Evolutionary conservation across 1,140 invertebrate genomes (phyloP).

Genomic region (Bradynema listronoti): DNA sequence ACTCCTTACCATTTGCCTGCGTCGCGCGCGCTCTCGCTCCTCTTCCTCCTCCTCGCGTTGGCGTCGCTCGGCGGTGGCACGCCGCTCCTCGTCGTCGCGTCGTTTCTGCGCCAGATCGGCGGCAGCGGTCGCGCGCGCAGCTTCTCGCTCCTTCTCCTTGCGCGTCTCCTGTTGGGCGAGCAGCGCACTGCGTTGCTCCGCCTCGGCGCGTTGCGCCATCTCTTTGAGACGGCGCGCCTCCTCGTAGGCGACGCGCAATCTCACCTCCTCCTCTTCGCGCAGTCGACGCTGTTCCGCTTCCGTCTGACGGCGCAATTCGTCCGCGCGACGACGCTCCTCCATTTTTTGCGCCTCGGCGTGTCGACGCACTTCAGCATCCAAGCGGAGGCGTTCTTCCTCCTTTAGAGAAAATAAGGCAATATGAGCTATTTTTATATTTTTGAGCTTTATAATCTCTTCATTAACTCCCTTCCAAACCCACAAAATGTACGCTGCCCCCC

Average conservation of each 20-base stretch:
- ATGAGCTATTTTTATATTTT: neutral
- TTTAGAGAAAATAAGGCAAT: neutral
- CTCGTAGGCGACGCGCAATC: constrained; percentile 13
- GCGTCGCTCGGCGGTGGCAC: constrained; percentile 12
- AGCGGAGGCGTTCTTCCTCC: constrained; percentile 26
- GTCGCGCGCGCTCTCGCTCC: neutral
- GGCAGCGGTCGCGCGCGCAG: neutral
- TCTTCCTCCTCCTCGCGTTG: constrained; percentile 21
- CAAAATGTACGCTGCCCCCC: too few relatives aligned
- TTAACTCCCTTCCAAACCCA: too few relatives aligned
- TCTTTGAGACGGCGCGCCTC: constrained; percentile 17
- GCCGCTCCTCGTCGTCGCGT: constrained; percentile 1
- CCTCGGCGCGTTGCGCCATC: constrained; percentile 16
- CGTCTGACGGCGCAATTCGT: constrained; percentile 4
- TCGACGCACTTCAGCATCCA: too few relatives aligned
- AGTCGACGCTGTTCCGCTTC: constrained; percentile 22
- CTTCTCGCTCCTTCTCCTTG: constrained; percentile 11
- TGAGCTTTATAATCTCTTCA: too few relatives aligned
- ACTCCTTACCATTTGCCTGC: too few relatives aligned
- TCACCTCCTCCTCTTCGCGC: constrained; percentile 22
- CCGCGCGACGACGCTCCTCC: constrained; percentile 22
- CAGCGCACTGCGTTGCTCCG: constrained; percentile 21
- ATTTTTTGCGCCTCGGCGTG: constrained; percentile 31
- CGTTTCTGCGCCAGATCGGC: constrained; percentile 1
- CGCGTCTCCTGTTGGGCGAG: constrained; percentile 30